Evolutionary conservation across 2,888 invertebrate species (phyloP).

Genomic region (Eupelmus urozonus): DNA sequence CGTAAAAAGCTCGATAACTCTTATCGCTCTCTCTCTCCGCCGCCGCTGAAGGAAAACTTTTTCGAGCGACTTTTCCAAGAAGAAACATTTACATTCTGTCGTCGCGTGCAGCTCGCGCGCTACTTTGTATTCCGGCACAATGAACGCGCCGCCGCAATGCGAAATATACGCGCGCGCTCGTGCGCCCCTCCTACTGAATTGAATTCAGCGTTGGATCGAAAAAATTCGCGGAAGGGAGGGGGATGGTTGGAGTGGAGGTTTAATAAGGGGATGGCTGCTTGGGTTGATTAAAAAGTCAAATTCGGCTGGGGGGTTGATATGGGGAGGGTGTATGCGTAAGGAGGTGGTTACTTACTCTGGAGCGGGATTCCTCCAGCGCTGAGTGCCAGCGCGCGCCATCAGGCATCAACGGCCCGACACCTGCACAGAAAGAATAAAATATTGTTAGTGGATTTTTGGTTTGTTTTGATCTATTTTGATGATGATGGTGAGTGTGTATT

Average conservation of each 20-base stretch:
- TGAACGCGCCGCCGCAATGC: background rate
- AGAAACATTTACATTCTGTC: constrained; percentile 45
- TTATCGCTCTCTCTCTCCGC: constrained; percentile 23
- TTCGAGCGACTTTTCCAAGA: constrained; percentile 10
- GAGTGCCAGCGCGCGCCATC: constrained; percentile 89
- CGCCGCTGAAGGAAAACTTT: constrained; percentile 37
- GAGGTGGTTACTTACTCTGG: constrained; percentile 82
- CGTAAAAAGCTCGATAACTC: constrained; percentile 44
- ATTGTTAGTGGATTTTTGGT: constrained; percentile 32
- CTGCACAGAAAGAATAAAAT: constrained; percentile 68
- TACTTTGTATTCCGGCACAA: constrained; percentile 44
- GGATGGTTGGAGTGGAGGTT: too few relatives aligned
- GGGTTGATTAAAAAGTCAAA: constrained; percentile 19
- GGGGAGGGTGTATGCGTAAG: background rate
- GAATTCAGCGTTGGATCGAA: too few relatives aligned
- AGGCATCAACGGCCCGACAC: constrained; percentile 80
- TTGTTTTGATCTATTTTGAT: too few relatives aligned
- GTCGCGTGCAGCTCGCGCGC: background rate
- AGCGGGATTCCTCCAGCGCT: constrained; percentile 87
- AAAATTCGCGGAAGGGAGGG: too few relatives aligned
- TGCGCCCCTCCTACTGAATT: background rate
- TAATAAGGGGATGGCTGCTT: background rate
- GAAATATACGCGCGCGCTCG: background rate
- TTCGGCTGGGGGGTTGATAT: background rate
- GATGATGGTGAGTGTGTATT: too few relatives aligned